Evolutionary conservation across 2,113 vertebrate genomes (phyloP).

Genomic region (Microtus ochrogaster): DNA sequence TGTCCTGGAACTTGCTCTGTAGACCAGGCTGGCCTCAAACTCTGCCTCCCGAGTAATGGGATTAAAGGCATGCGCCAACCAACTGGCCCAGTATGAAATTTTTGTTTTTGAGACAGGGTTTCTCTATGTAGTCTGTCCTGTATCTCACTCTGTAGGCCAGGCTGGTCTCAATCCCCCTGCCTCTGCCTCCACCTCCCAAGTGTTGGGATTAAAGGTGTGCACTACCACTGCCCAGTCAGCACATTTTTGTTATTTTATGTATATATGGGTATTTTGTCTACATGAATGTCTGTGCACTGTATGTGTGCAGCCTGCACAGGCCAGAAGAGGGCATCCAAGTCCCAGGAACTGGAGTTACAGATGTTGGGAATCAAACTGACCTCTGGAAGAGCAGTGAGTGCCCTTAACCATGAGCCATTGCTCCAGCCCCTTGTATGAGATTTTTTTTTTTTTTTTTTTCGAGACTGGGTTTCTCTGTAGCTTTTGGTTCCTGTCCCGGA

Average conservation of each 20-base stretch:
- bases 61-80: background rate
- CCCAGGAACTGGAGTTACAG: background rate
- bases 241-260: background rate
- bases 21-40: too few species aligned
- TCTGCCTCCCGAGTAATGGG: background rate
- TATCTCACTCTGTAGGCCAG: too few species aligned
- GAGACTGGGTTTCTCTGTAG: too few species aligned
- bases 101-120: too few species aligned
- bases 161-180: background rate
- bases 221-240: background rate
- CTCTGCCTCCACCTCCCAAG: background rate
- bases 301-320: background rate
- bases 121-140: too few species aligned
- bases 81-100: too few species aligned
- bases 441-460: too few species aligned
- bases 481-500: too few species aligned
- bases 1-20: too few species aligned
- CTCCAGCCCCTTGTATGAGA: too few species aligned
- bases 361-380: background rate
- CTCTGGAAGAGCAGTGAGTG: background rate
- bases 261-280: background rate
- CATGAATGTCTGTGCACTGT: background rate
- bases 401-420: background rate
- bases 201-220: background rate
- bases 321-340: background rate